These are phyloP conservation scores for Falco novaeseelandiae DNA, from an alignment of 2,797 vertebrate species.

Conservation along the genomic window DNA sequence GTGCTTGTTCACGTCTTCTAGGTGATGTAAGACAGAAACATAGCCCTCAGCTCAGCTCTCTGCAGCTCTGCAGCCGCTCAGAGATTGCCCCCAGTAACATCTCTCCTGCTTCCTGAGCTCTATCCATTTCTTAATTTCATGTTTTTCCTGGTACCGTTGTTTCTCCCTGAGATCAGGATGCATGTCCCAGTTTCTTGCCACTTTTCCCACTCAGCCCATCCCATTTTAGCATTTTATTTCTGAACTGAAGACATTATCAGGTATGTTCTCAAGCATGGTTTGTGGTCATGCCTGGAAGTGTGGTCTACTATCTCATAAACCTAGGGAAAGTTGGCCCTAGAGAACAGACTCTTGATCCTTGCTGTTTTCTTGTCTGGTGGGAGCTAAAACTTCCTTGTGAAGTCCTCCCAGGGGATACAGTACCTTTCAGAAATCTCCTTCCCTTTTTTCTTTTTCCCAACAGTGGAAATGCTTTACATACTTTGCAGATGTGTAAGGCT, in stretches of 20 bases:
- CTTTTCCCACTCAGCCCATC: background rate
- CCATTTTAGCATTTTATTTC: background rate
- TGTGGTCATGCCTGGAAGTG: background rate
- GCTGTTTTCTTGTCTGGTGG: background rate
- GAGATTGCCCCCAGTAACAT: background rate
- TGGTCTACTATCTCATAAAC: background rate
- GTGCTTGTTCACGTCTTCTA: background rate
- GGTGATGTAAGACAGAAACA: slow-evolving; percentile 18
- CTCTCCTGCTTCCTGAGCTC: background rate
- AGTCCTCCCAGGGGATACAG: background rate
- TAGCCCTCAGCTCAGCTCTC: background rate
- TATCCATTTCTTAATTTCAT: background rate
- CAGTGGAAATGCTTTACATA: slow-evolving; percentile 59
- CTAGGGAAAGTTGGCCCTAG: background rate
- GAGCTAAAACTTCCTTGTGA: background rate
- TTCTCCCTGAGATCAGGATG: background rate
- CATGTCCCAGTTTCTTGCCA: background rate
- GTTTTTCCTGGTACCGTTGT: background rate
- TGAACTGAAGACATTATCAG: background rate
- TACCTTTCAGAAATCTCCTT: slow-evolving; percentile 25
- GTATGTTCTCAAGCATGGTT: background rate
- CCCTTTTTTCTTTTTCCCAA: background rate
- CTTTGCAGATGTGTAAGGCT: slow-evolving; percentile 55
- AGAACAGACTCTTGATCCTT: background rate
- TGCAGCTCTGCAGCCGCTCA: background rate